phyloP scores from a whole-genome alignment of 2,888 invertebrate genomes.

The Aphodius sticticus region DNA sequence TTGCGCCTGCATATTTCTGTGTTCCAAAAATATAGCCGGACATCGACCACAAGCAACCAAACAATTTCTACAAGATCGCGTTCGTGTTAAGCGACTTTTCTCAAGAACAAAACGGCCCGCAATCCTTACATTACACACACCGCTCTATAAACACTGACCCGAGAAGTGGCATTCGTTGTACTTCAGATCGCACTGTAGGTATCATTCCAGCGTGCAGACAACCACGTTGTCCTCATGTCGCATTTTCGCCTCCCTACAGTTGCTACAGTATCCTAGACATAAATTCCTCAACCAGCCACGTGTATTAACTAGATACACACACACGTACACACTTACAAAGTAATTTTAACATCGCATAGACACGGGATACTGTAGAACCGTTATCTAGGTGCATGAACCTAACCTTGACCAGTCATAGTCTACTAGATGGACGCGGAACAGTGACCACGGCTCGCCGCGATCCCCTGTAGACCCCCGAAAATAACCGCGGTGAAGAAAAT shows the following conservation, averaged over 20 bases:
- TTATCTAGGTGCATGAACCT: slow-evolving; percentile 35
- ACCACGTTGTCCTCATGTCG: neutral
- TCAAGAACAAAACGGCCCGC: neutral
- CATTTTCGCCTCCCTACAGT: neutral
- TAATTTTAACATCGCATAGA: slow-evolving; percentile 1
- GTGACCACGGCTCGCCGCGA: neutral
- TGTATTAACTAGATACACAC: neutral
- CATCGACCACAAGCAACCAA: too few relatives aligned
- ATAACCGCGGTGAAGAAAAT: neutral
- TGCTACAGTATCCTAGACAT: neutral
- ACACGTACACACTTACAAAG: neutral
- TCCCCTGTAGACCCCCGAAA: neutral
- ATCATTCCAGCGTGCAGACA: neutral
- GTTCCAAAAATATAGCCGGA: too few relatives aligned
- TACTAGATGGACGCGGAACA: slow-evolving; percentile 22
- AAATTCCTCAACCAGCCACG: neutral
- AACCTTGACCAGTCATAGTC: slow-evolving; percentile 39
- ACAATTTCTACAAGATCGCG: neutral
- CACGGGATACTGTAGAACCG: slow-evolving; percentile 32
- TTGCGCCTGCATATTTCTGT: too few relatives aligned
- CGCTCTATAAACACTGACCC: neutral
- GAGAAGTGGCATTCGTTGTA: neutral
- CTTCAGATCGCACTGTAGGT: neutral
- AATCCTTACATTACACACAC: neutral
- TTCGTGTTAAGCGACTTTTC: neutral